Conservation (phyloP, 2,113 vertebrate genomes). For the Xenus cinereus region DNA sequence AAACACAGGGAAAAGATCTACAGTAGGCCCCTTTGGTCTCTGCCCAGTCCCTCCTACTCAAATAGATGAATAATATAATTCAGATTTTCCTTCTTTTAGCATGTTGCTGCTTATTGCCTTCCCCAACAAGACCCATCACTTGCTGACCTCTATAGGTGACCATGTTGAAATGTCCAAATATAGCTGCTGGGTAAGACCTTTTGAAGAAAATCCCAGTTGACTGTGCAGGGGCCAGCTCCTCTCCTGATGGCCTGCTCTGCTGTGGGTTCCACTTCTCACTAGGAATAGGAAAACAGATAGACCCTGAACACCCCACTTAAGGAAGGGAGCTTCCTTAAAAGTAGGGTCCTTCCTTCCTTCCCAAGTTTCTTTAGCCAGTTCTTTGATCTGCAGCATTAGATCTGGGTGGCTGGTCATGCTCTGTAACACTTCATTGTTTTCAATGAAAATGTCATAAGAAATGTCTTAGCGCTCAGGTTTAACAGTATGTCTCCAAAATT, state of each 20-base stretch:
- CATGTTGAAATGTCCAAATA: not conserved
- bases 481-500: not conserved
- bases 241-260: not conserved
- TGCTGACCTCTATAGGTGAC: not conserved
- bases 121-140: not conserved
- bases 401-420: not conserved
- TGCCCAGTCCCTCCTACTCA: not conserved
- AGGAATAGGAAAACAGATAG: not conserved
- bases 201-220: not conserved
- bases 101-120: not conserved
- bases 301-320: not conserved
- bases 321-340: not conserved
- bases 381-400: not conserved
- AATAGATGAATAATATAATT: not conserved
- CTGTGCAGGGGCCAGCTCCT: not conserved
- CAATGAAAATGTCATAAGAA: not conserved
- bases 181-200: not conserved
- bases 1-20: not conserved
- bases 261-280: not conserved
- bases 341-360: not conserved
- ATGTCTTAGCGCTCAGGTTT: not conserved
- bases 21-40: accelerated
- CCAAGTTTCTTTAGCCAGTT: not conserved
- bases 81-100: not conserved
- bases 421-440: not conserved